Percentiles rank a stretch among this genome's conserved stretches.
These are phyloP conservation scores for Heteromormyrus szaboi DNA, from an alignment of 2,797 vertebrate genomes.

Conservation along the genomic window DNA sequence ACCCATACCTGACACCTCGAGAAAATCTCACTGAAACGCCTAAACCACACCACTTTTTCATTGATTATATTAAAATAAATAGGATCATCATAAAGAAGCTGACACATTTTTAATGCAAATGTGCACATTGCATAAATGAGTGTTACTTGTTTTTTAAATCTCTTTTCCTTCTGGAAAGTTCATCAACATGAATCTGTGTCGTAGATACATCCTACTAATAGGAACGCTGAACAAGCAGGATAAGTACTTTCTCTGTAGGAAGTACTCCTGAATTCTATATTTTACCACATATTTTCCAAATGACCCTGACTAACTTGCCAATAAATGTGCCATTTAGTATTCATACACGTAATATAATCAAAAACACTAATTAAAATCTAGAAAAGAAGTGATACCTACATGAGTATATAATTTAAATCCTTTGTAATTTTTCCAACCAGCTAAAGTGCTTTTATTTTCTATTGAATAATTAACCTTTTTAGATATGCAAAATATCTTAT, in stretches of 20 bases:
- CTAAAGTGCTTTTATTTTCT: background rate
- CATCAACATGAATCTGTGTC: background rate
- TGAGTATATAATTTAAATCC: background rate
- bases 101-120: slow-evolving; percentile 17
- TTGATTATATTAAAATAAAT: slow-evolving; percentile 15
- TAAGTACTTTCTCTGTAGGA: background rate
- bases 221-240: background rate
- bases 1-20: background rate
- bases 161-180: background rate
- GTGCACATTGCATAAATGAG: background rate
- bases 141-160: slow-evolving; percentile 2
- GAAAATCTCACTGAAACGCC: background rate
- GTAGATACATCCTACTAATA: background rate
- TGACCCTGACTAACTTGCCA: background rate
- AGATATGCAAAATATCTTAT: background rate
- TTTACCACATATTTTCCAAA: background rate
- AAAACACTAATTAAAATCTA: background rate
- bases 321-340: background rate
- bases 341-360: background rate
- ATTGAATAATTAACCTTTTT: background rate
- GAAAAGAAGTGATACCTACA: background rate
- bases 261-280: background rate
- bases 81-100: background rate
- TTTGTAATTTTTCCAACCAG: background rate
- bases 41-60: background rate